Conservation (phyloP, 2,888 invertebrate genomes). For the Tiliacea aurago region DNA sequence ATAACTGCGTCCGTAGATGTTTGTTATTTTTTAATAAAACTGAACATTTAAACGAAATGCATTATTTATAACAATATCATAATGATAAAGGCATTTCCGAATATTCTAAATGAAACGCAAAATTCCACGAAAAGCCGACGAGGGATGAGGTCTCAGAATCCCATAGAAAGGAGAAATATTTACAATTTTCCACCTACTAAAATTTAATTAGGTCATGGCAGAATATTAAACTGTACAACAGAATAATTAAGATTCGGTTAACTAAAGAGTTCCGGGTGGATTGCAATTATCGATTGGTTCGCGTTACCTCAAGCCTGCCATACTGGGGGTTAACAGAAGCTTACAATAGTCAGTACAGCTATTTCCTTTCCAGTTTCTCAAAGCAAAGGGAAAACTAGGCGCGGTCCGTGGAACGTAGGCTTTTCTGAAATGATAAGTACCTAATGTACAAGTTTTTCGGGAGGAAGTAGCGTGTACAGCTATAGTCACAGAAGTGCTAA, state of each 20-base stretch:
- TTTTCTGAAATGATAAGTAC: background rate
- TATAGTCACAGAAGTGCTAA: background rate
- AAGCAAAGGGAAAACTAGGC: background rate
- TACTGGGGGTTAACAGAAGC: background rate
- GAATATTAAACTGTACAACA: background rate
- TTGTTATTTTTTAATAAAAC: constrained; percentile 2
- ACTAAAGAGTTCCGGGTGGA: background rate
- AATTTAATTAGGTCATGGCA: background rate
- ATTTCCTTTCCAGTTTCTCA: background rate
- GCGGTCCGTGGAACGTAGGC: background rate
- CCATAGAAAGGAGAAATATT: background rate
- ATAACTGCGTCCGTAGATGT: background rate
- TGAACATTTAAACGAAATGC: background rate
- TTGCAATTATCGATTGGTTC: background rate
- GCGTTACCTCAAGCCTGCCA: background rate
- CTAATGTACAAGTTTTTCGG: background rate
- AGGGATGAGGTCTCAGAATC: background rate
- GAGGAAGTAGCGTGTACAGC: background rate
- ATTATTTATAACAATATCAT: background rate
- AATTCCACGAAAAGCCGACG: background rate
- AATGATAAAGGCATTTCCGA: background rate
- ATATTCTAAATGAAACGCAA: constrained; percentile 8
- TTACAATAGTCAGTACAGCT: background rate
- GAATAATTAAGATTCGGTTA: background rate
- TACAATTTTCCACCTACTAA: background rate